Evolutionary conservation across 1,140 invertebrate genomes (phyloP).

Genomic region (Heliconius himera): DNA sequence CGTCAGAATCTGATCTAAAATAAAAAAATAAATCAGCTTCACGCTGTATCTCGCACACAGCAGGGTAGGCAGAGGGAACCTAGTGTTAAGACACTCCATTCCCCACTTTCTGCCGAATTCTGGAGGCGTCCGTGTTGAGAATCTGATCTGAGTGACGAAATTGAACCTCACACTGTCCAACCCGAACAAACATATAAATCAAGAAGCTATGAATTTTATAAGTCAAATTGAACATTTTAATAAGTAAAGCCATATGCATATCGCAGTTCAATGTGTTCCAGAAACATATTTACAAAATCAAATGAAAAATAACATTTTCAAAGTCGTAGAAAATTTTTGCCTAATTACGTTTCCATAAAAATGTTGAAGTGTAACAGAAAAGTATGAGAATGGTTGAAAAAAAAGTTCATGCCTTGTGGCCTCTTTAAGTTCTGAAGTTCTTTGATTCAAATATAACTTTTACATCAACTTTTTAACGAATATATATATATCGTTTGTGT

Average conservation of each 20-base stretch:
- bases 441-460: constrained; percentile 14
- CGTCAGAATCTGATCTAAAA: too few relatives aligned
- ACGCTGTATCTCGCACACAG: too few relatives aligned
- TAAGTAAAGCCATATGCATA: neutral
- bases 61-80: too few relatives aligned
- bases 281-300: constrained; percentile 4
- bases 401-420: constrained; percentile 27
- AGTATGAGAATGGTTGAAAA: constrained; percentile 26
- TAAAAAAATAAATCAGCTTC: too few relatives aligned
- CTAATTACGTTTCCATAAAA: constrained; percentile 33
- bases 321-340: constrained; percentile 13
- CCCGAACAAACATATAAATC: neutral
- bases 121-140: too few relatives aligned
- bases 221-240: neutral
- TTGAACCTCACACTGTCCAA: too few relatives aligned
- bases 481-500: constrained; percentile 8
- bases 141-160: too few relatives aligned
- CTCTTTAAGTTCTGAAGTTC: constrained; percentile 23
- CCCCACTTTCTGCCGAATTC: too few relatives aligned
- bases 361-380: constrained; percentile 33
- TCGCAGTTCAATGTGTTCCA: neutral
- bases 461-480: constrained; percentile 24
- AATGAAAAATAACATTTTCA: constrained; percentile 17
- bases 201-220: neutral
- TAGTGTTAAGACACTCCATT: too few relatives aligned